A percentile compares a stretch with the other conserved stretches of the same genome.
These are phyloP conservation scores for Chondrosia reniformis DNA, from an alignment of 37 sponge, comb jelly and placozoan species.

Conservation along the genomic window DNA sequence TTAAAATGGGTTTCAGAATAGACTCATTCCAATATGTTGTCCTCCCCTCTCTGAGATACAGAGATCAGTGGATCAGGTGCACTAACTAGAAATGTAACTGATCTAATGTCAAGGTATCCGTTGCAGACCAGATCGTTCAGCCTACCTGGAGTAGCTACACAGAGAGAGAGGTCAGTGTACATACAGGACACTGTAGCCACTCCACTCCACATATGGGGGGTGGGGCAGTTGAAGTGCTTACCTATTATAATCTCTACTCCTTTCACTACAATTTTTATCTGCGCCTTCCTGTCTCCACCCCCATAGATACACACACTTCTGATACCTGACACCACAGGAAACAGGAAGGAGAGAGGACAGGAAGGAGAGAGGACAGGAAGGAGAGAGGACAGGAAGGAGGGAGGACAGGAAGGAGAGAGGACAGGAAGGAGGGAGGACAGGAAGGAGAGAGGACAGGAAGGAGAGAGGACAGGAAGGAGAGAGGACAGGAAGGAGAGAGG, in stretches of 20 bases:
- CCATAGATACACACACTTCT: constrained; percentile 92
- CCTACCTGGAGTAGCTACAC: constrained; percentile 89
- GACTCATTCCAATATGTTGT: not conserved
- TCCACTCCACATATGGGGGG: no score
- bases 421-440: no score
- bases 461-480: no score
- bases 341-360: no score
- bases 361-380: no score
- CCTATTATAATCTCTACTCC: constrained; percentile 89
- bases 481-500: no score
- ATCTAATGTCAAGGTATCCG: constrained; percentile 52
- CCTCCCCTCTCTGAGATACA: no score
- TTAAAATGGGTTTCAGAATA: not conserved
- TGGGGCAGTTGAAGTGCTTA: no score
- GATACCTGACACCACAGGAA: not conserved
- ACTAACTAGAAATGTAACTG: constrained; percentile 85
- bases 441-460: no score
- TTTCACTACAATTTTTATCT: constrained; percentile 46
- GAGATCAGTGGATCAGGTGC: not conserved
- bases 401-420: no score
- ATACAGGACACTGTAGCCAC: not conserved
- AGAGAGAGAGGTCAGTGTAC: not conserved
- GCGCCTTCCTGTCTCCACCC: constrained; percentile 80
- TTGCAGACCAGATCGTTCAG: constrained; percentile 90
- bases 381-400: no score